Evolutionary conservation across 1,140 invertebrate genomes (phyloP), one percentile per base, ranked within the genome.

Genomic region (Ganaspis sp.): DNA sequence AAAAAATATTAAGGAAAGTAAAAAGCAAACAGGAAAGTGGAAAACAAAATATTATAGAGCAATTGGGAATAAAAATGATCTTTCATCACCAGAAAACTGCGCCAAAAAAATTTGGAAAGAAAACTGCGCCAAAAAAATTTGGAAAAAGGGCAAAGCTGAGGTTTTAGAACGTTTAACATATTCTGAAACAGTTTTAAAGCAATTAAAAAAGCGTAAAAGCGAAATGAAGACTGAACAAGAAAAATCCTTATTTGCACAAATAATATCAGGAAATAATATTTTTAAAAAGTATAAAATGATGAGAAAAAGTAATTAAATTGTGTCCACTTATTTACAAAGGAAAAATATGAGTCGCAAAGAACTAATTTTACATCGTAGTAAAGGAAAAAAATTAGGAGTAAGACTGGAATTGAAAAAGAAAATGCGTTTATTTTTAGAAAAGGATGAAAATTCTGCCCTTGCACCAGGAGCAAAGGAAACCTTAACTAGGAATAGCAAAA

Each of bases 381-480:
- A 73, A 2, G 40, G 71, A 69, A 42, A 45, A 71, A 75, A 75
- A 26, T 29, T 71, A 42, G 34, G 74, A 11, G 29, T 58, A 54
- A 69, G 15, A 40, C 23, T 42, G 2, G 69, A 34, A 21, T 70
- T 72, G 76, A 4, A 70, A 6, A 34, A 77, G 29, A 74, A 38
- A 45, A 42, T 78, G 15, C 38, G 75, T 74, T 54, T 40, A 37
- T 82, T 85, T 78, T 78, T 83, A 12, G 78, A 84, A 75, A 75
- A 78, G 49, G 75, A 85, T 73, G 76, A 84, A 69, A 75, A 79
- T 69, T 78, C 73, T n/a, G 45, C 71, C 19, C 29, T 78, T 37
- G 75, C 73, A 70, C 83, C 85, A 19, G 81, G 83, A 29, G 79
- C 81, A 75, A 84, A 79, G 17, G 83, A 86, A 76, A 69, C 34